phyloP scores from a whole-genome alignment of 2,797 vertebrate genomes.

The Sphenopsis melanotis region DNA sequence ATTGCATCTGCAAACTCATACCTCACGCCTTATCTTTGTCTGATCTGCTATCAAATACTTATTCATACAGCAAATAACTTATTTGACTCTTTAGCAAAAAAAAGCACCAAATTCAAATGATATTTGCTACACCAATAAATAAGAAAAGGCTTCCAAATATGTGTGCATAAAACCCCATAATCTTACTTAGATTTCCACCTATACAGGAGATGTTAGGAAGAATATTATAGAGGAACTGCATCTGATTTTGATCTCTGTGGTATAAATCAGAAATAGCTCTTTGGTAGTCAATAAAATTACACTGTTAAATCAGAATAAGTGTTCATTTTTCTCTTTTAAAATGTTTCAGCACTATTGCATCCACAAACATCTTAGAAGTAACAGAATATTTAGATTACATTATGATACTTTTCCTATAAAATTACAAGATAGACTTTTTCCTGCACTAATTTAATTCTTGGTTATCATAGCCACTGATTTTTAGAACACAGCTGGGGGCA shows the following conservation, averaged over 20 bases:
- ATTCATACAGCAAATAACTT: slow-evolving; percentile 46
- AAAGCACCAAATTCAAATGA: slow-evolving; percentile 34
- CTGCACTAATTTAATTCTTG: background rate
- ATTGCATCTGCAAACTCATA: slow-evolving; percentile 39
- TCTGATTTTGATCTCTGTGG: slow-evolving; percentile 42
- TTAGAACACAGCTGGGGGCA: background rate
- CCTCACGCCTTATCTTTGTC: slow-evolving; percentile 10
- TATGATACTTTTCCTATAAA: background rate
- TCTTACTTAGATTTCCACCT: slow-evolving; percentile 32
- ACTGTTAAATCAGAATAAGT: slow-evolving; percentile 13
- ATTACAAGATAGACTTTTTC: background rate
- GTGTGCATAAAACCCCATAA: background rate
- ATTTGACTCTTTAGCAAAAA: slow-evolving; percentile 39
- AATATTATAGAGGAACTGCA: background rate
- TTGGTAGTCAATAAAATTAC: slow-evolving; percentile 19
- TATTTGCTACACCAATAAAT: slow-evolving; percentile 48
- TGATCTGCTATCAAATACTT: slow-evolving; percentile 54
- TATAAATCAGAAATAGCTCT: slow-evolving; percentile 41
- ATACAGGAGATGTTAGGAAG: background rate
- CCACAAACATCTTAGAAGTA: background rate
- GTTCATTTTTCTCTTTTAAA: background rate
- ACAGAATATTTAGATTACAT: slow-evolving; percentile 15
- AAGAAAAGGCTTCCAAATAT: background rate
- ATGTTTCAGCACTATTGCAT: background rate
- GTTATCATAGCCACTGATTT: background rate